Evolutionary conservation across 2,797 vertebrate genomes (phyloP).

Genomic region (Xenops minutus): DNA sequence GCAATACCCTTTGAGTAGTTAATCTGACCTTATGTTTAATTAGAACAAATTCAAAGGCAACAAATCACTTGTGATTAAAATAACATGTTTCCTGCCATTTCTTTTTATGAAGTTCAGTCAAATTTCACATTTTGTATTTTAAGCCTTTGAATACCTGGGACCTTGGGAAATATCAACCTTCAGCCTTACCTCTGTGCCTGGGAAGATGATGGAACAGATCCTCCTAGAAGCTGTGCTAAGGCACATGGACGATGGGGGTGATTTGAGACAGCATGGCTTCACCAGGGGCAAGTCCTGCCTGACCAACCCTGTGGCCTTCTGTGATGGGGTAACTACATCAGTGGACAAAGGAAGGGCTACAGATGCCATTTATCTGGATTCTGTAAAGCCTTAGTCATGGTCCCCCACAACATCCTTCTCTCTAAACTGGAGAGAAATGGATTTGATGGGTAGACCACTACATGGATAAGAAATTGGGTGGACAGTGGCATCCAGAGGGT

Average conservation of each 20-base stretch:
- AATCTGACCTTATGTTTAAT: background rate
- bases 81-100: background rate
- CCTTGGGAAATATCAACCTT: background rate
- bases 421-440: background rate
- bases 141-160: background rate
- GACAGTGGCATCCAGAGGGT: background rate
- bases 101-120: background rate
- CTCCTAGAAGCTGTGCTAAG: background rate
- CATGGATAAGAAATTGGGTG: background rate
- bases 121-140: background rate
- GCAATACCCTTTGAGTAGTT: background rate
- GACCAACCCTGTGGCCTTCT: background rate
- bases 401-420: background rate
- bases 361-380: background rate
- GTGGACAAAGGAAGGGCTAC: background rate
- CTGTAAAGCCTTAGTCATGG: background rate
- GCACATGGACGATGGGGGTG: background rate
- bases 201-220: background rate
- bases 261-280: background rate
- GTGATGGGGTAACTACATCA: background rate
- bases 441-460: background rate
- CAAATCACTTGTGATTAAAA: background rate
- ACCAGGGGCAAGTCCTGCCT: background rate
- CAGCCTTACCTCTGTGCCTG: background rate
- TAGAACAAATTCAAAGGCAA: conserved; percentile 29